Evolutionary conservation across 2,797 vertebrate species (phyloP), one percentile per base, ranked within the genome.

Genomic region (Todus mexicanus): DNA sequence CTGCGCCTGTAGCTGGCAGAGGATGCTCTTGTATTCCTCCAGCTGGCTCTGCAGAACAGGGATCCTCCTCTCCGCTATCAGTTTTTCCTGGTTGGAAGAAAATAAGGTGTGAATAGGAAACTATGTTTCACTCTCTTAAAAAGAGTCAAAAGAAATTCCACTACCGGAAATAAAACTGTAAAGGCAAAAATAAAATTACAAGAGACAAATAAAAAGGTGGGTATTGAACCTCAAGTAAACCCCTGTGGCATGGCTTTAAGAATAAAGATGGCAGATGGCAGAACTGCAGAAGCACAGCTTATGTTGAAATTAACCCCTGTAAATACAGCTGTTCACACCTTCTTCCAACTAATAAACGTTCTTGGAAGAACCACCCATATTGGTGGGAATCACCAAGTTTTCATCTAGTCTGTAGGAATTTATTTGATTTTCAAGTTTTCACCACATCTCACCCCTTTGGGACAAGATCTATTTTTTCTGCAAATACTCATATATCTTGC

Each of bases 1-100:
- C 96, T 99, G 99, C 0, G 96, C 95, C 94, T 99, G 98, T 33
- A 99, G 97, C 96, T 98, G 98, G 80, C 98, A 99, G 96, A 99
- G 97, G 94, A 98, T 97, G 90, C 98, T 98, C 98, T 98, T 99
- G 95, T 98, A 98, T 88, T 99, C 98, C 84, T 99, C 98, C 96
- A 99, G 97, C 94, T 99, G 99, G 86, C 94, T 97, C 95, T 98
- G 98, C 73, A 99, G 97, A 53, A 92, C 97, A 1, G 98, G 98
- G 15, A 98, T 97, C 86, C 98, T 98, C 91, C 97, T 98, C 95
- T 99, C 98, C 0, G 98, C 98, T 90, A 98, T 91, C 91, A 98
- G 94, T 94, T 98, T 98, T 97, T 99, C 99, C 97, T 99, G 85
- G 21, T 93, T 87, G 97, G 60, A 83, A 94, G 60, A 94, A 95